These are phyloP conservation scores for Leucania comma DNA, from an alignment of 2,888 invertebrate species.

Conservation along the genomic window DNA sequence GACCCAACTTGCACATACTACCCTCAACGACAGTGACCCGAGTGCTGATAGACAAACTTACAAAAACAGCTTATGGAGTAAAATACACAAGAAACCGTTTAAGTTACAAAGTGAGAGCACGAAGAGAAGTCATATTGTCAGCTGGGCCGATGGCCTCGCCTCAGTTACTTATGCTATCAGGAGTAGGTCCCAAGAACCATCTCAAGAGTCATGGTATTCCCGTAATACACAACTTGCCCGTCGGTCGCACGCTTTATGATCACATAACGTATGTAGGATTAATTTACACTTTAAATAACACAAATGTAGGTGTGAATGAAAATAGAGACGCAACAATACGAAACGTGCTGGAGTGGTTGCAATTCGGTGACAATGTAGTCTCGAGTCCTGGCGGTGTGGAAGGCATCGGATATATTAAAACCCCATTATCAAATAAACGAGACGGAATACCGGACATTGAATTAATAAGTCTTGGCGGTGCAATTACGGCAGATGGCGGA, in stretches of 20 bases:
- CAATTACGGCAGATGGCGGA: conserved; percentile 82
- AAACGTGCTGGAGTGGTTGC: conserved; percentile 73
- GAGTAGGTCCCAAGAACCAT: conserved; percentile 92
- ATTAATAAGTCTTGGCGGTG: conserved; percentile 91
- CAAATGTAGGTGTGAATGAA: conserved; percentile 74
- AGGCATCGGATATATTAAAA: conserved; percentile 92
- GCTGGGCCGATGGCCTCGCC: conserved; percentile 95
- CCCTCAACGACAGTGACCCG: conserved; percentile 89
- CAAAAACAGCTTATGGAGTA: conserved; percentile 89
- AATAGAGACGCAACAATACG: conserved; percentile 67
- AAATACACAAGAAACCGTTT: conserved; percentile 85
- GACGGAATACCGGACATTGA: conserved; percentile 93
- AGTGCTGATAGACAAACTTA: conserved; percentile 87
- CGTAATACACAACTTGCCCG: conserved; percentile 91
- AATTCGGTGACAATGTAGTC: conserved; percentile 83
- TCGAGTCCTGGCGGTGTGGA: conserved; percentile 91
- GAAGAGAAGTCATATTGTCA: conserved; percentile 93
- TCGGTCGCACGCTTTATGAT: conserved; percentile 92
- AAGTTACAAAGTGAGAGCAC: conserved; percentile 86
- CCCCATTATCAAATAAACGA: conserved; percentile 87
- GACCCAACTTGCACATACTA: conserved; percentile 90
- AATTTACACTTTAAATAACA: conserved; percentile 90
- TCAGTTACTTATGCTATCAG: conserved; percentile 95
- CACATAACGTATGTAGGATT: conserved; percentile 92
- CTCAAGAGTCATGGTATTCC: conserved; percentile 88